Base-by-base conservation (phyloP, 37 sponge, comb jelly and placozoan species). In the Corticium candelabrum region DNA sequence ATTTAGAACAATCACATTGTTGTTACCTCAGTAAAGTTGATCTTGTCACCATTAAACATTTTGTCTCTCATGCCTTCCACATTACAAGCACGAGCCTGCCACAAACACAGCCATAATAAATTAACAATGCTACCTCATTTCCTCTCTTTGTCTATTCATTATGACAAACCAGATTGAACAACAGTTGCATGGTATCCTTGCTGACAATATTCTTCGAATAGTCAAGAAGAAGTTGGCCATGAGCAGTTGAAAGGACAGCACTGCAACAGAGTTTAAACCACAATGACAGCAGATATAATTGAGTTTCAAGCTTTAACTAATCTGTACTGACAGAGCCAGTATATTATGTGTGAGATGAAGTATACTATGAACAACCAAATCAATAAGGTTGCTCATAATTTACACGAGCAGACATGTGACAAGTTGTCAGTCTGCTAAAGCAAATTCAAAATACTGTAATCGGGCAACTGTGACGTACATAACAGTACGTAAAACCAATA, bases 1-100 rank as follows among this genome's bases (percentile, higher is more conserved):
- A 15, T 29, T 4, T 30, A 15, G 5, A 15, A 70, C 36, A 29
- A 70, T 7, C 7, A 70, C 33, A 4, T 70, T 34, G 36, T 21
- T 5, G 74, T 73, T 38, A 93, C 94, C 82, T 98, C 99, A 34
- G 99, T 98, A 73, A 98, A 90, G 86, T 98, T 98, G 80, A 98
- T 94, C 83, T 85, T 87, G 36, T 98, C 95, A 4, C 99, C 99
- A 36, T 81, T 79, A 76, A 89, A 98, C 99, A 98, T 98, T 11
- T 73, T 69, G 37, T 89, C 93, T 29, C 99, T 79, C 80, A 86
- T 74, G 35, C 37, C 82, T 76, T 98, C 95, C 67, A 94, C 93
- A 69, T 80, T 80, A 35, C 93, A 85, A 35, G 83, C 91, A 74
- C 80, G 74, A 29, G 95, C 99, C 94, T 93, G 36, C 31, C 33